These are phyloP conservation scores for Diloba caeruleocephala DNA, from an alignment of 2,888 invertebrate species.

Conservation along the genomic window DNA sequence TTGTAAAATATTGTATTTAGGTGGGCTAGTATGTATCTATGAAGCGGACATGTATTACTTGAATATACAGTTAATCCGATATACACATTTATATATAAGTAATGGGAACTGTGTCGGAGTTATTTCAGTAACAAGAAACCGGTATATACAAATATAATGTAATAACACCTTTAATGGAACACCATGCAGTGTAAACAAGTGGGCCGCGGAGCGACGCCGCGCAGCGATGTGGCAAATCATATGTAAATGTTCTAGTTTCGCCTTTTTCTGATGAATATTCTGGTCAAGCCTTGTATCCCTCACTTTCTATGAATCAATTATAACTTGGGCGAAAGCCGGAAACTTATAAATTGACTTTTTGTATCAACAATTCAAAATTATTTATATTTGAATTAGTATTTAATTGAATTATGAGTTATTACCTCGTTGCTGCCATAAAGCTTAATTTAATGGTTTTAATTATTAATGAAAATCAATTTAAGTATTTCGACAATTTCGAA, in stretches of 20 bases:
- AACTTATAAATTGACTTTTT: background rate
- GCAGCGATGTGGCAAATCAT: constrained; percentile 23
- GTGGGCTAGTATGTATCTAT: constrained; percentile 73
- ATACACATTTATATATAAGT: constrained; percentile 61
- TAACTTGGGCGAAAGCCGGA: constrained; percentile 16
- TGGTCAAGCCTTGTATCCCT: constrained; percentile 17
- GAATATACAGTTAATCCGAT: constrained; percentile 71
- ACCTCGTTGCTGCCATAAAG: too few species aligned
- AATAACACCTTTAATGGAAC: constrained; percentile 35
- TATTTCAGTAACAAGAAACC: constrained; percentile 62
- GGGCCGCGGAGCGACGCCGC: constrained; percentile 18
- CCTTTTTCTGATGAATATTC: constrained; percentile 33
- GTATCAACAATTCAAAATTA: background rate
- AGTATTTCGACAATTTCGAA: too few species aligned
- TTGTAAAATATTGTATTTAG: constrained; percentile 79
- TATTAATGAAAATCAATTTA: too few species aligned
- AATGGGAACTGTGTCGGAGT: constrained; percentile 69
- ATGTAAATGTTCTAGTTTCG: constrained; percentile 25
- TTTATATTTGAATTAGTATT: too few species aligned
- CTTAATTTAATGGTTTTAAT: too few species aligned
- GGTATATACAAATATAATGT: constrained; percentile 54
- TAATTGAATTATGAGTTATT: too few species aligned
- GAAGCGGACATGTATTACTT: constrained; percentile 73
- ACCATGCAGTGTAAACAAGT: constrained; percentile 32
- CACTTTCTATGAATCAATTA: constrained; percentile 37